Evolutionary conservation across 2,888 invertebrate genomes (phyloP).

Genomic region (Mythimna lalbum): DNA sequence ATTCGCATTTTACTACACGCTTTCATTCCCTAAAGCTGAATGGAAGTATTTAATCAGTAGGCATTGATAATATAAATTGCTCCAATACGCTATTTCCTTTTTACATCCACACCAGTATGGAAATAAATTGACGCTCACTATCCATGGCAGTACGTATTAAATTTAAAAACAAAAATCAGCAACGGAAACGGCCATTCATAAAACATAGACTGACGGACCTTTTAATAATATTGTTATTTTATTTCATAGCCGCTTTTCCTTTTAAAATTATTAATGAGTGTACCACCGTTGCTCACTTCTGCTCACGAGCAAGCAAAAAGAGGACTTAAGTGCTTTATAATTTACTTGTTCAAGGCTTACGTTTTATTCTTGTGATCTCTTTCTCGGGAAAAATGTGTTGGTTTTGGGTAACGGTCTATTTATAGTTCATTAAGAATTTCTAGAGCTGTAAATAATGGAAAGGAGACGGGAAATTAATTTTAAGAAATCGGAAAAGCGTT

Average conservation of each 20-base stretch:
- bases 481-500: background rate
- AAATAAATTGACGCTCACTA: constrained; percentile 49
- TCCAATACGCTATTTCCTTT: constrained; percentile 51
- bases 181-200: constrained; percentile 61
- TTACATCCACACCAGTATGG: constrained; percentile 38
- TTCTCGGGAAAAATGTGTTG: constrained; percentile 19
- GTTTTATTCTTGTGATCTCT: constrained; percentile 44
- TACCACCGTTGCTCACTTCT: constrained; percentile 50
- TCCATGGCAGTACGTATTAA: constrained; percentile 39
- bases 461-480: background rate
- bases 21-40: constrained; percentile 20
- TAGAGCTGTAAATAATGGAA: too few species aligned
- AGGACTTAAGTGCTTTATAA: constrained; percentile 53
- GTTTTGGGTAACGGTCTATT: constrained; percentile 14
- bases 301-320: constrained; percentile 35
- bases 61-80: constrained; percentile 53
- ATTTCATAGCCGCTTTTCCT: constrained; percentile 63
- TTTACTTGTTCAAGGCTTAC: constrained; percentile 46
- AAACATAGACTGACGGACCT: constrained; percentile 63
- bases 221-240: constrained; percentile 72
- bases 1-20: constrained; percentile 2
- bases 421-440: constrained; percentile 13
- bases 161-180: constrained; percentile 54
- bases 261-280: constrained; percentile 68
- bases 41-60: constrained; percentile 49